A percentile compares a stretch with the other conserved stretches of the same genome.
These are phyloP conservation scores for Callipepla californica DNA, from an alignment of 2,113 vertebrate species.

Conservation along the genomic window DNA sequence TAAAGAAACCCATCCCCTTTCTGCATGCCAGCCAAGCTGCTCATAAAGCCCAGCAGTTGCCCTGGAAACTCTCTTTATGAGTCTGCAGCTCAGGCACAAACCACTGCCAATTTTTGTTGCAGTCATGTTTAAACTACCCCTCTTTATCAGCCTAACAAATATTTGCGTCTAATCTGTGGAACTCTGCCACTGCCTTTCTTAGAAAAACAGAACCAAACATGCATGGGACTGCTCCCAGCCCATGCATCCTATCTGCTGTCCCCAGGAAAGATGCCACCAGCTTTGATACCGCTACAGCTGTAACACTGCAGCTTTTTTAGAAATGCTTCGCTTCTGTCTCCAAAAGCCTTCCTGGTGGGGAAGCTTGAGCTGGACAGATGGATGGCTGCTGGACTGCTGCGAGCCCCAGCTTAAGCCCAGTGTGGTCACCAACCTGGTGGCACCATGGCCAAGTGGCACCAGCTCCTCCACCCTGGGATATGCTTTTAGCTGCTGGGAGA, in stretches of 20 bases:
- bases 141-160: background rate
- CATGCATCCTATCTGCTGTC: background rate
- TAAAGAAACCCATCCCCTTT: background rate
- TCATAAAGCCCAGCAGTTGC: background rate
- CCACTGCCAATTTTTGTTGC: background rate
- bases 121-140: background rate
- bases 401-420: background rate
- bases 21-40: rapidly evolving
- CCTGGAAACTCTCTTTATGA: background rate
- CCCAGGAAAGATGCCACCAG: rapidly evolving
- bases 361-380: too few species aligned
- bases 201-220: background rate
- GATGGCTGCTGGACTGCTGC: background rate
- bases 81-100: background rate
- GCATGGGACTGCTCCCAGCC: background rate
- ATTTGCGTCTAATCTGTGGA: background rate
- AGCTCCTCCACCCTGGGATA: rapidly evolving
- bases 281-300: rapidly evolving
- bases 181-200: background rate
- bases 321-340: background rate
- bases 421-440: rapidly evolving
- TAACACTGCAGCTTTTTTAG: background rate
- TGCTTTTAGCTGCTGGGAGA: background rate
- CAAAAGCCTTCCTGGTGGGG: rapidly evolving
- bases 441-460: rapidly evolving